Evolutionary conservation across 1,140 invertebrate species (phyloP), one percentile per base, ranked within the genome.

Genomic region (Mizuhopecten yessoensis): DNA sequence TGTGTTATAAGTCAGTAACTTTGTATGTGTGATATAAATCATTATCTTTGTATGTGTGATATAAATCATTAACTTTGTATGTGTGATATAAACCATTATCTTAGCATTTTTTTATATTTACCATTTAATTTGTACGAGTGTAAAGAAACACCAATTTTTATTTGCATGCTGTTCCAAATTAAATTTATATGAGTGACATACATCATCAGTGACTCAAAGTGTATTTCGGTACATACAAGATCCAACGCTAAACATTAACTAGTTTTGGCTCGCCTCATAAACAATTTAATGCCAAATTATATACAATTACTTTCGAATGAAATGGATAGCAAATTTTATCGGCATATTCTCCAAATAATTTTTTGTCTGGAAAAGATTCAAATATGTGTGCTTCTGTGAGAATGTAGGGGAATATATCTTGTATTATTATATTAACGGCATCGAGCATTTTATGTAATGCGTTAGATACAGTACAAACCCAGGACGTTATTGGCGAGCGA

Each of bases 211-310:
- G 9, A n/a, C 15, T 75, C 5, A 15, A 45, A 0, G 42, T 45
- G 9, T 45, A 1, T 45, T 1, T 45, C 42, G 9, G 42, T 45
- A 20, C 36, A 17, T 15, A 45, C 17, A 45, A 39, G 42, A 45
- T 45, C 42, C 17, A 75, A n/a, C 57, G 17, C n/a, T 75, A n/a
- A n/a, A 0, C 17, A 20, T 45, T 45, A 45, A 17, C 17, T 45
- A 45, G 9, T 75, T 75, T 75, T 75, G 57, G 57, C 57, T n/a
- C n/a, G 57, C 57, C 57, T 75, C 57, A 75, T 75, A 75, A 75
- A 75, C 57, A 75, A 75, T 75, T n/a, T 75, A 75, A n/a, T 75
- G 57, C 57, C 57, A 75, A 75, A 75, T 75, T n/a, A 75, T 75
- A 75, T 9, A n/a, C n/a, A 75, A 57, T 57, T 57, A 57, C 45